Evolutionary conservation across 2,888 invertebrate species (phyloP).

Genomic region (Timema cristinae): DNA sequence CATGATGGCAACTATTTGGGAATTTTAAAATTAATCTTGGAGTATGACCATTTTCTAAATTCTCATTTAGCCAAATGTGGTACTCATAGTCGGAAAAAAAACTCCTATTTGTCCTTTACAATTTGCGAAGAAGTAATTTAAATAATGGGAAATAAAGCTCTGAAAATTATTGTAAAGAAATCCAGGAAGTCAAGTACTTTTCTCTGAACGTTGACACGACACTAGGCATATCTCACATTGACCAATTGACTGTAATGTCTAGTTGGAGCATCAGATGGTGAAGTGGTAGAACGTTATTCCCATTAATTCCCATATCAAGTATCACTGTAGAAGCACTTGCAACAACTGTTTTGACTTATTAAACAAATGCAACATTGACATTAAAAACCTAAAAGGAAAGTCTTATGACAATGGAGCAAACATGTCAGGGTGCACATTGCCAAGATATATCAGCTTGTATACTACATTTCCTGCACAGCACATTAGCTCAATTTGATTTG

Average conservation of each 20-base stretch:
- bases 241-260: not conserved
- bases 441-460: not conserved
- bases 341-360: not conserved
- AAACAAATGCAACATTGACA: not conserved
- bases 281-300: not conserved
- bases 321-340: not conserved
- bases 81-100: not conserved
- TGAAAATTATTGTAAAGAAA: not conserved
- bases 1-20: not conserved
- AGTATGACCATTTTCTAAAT: not conserved
- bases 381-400: not conserved
- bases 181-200: not conserved
- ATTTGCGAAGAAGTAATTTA: not conserved
- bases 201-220: not conserved
- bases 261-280: not conserved
- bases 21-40: not conserved
- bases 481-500: not conserved
- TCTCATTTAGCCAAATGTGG: conserved; percentile 1
- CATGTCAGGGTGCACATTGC: not conserved
- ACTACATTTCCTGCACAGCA: not conserved
- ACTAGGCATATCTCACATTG: not conserved
- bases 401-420: not conserved
- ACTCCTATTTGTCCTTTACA: not conserved
- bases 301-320: not conserved
- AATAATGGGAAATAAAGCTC: not conserved